Base-by-base conservation (phyloP, 2,888 invertebrate species). In the Arctia plantaginis region DNA sequence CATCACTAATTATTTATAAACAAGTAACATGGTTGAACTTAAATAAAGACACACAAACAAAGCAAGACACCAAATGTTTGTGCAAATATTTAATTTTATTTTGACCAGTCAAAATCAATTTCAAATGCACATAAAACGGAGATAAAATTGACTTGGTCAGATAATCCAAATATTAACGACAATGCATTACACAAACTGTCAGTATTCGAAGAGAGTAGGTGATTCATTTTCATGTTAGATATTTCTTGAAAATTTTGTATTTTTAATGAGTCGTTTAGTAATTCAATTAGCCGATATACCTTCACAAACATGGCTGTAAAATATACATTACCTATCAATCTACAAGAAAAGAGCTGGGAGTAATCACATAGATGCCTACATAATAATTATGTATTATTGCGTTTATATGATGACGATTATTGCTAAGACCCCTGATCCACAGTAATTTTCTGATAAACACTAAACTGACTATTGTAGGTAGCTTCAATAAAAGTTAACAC, bases 211-310 rank as follows among this genome's bases (percentile, higher is more conserved):
- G 47, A 18, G 47, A n/a, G 15, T 18, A 62, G 10, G 27, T 30
- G 27, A 13, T 27, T 12, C 13, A 59, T 59, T 59, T 27, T n/a
- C 23, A 12, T n/a, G 3, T 55, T n/a, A 1, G 55, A 27, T 62
- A 30, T 30, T 62, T 30, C 62, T 30, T 7, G 15, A 30, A 18
- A 62, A 30, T 18, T 62, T 18, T 27, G 15, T 6, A 55, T 27
- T 35, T 35, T 62, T 18, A 30, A 62, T 27, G 6, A 18, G 3
- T 30, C 18, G 4, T 30, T 62, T 30, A 15, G 18, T 30, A 15
- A 30, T 18, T 18, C 1, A 62, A 18, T 69, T 66, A 66, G 73
- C 73, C 73, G 73, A 73, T 59, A 64, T 66, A 70, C 64, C 62
- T 18, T 62, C 3, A 30, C 64, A 73, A 64, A 69, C 64, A 51